Percentiles rank a stretch among this genome's conserved stretches.
These are phyloP conservation scores for Chunga burmeisteri DNA, from an alignment of 2,113 vertebrate genomes.

Conservation along the genomic window DNA sequence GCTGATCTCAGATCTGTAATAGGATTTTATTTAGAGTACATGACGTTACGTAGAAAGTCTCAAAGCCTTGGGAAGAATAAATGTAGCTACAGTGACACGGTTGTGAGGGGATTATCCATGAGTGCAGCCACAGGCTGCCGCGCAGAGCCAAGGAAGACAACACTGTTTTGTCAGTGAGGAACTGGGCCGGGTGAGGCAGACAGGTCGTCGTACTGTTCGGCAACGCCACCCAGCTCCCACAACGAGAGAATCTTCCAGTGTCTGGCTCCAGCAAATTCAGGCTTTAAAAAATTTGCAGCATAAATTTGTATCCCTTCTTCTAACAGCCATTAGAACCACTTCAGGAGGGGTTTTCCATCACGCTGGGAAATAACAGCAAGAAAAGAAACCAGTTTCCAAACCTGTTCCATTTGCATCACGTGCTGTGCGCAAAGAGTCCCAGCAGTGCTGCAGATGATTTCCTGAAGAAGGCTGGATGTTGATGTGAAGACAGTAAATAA, in stretches of 20 bases:
- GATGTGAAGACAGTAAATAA: constrained; percentile 10
- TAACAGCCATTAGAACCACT: background rate
- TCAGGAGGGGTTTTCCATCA: background rate
- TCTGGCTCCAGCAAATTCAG: constrained; percentile 32
- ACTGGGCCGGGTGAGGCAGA: background rate
- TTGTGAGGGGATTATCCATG: background rate
- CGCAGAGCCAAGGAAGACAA: constrained; percentile 34
- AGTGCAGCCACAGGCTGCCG: background rate
- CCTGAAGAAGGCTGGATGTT: background rate
- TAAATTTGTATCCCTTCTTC: constrained; percentile 29
- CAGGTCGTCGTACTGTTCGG: background rate
- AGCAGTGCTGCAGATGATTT: background rate
- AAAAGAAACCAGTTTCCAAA: background rate
- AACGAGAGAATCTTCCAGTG: background rate
- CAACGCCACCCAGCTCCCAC: background rate
- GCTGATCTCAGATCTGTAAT: background rate
- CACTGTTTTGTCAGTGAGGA: constrained; percentile 46
- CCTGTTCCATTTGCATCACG: background rate
- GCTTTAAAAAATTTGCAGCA: constrained; percentile 33
- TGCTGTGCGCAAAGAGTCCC: background rate
- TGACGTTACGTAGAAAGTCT: background rate
- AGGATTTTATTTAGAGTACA: constrained; percentile 46
- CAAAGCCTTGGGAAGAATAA: background rate
- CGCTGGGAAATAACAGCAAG: background rate
- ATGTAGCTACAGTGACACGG: background rate